A percentile compares a stretch with the other conserved stretches of the same genome.
Conservation (phyloP, 37 sponge, comb jelly and placozoan species). For the Halichondria panicea region DNA sequence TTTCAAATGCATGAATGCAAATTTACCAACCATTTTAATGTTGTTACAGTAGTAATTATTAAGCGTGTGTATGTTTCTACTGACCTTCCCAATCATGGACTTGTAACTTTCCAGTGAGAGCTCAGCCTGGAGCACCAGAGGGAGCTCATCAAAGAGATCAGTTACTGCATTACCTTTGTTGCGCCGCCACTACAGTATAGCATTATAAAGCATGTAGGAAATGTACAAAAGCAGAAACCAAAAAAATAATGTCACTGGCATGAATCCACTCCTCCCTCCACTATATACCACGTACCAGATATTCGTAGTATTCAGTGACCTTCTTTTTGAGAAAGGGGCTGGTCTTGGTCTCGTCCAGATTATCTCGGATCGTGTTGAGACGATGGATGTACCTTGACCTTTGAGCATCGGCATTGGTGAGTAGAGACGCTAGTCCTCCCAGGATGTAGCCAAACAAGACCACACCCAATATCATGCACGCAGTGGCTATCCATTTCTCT, state of each 20-base stretch:
- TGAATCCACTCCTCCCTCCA: not conserved
- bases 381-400: slow-evolving; percentile 55
- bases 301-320: slow-evolving; percentile 62
- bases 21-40: no score
- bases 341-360: slow-evolving; percentile 40
- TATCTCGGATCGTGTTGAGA: slow-evolving; percentile 39
- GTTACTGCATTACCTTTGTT: slow-evolving; percentile 40
- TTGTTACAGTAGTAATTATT: no score
- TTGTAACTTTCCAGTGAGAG: slow-evolving; percentile 54
- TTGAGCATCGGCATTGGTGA: slow-evolving; percentile 64
- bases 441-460: slow-evolving; percentile 71
- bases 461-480: slow-evolving; percentile 64
- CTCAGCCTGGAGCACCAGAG: slow-evolving; percentile 49
- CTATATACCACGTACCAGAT: slow-evolving; percentile 43
- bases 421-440: slow-evolving; percentile 62
- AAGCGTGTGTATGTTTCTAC: no score
- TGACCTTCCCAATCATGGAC: slow-evolving; percentile 42
- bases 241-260: not conserved
- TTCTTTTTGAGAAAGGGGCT: slow-evolving; percentile 37
- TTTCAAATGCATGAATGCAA: no score
- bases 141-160: slow-evolving; percentile 49
- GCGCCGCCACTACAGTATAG: slow-evolving; percentile 58
- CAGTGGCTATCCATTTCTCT: slow-evolving; percentile 71
- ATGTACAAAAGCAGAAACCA: not conserved
- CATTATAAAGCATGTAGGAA: not conserved